A percentile compares a stretch with the other conserved stretches of the same genome.
Evolutionary conservation across 92 coral and sea anemone species (phyloP).

Genomic region (Palythoa heliodiscus): DNA sequence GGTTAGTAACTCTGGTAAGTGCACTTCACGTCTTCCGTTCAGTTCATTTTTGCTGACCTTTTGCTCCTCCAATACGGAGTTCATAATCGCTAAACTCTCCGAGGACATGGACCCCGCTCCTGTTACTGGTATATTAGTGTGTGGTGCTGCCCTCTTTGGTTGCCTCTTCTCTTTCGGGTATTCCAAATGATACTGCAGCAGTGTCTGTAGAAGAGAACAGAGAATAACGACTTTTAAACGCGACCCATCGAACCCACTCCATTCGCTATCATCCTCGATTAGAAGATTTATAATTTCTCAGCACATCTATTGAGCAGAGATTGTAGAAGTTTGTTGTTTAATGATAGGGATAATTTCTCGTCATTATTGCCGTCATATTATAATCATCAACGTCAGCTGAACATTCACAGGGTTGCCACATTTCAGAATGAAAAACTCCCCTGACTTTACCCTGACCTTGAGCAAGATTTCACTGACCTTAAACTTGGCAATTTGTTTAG

Average conservation of each 20-base stretch:
- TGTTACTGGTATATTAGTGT: conserved; percentile 12
- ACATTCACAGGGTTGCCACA: no score
- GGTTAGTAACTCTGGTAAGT: no score
- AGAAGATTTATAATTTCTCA: no score
- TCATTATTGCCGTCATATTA: no score
- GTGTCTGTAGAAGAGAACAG: not conserved
- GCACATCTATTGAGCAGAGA: no score
- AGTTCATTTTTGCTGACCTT: conserved; percentile 55
- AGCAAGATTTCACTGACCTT: no score
- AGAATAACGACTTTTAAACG: not conserved
- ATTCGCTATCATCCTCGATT: not conserved
- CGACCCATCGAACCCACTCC: not conserved
- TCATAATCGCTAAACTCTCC: conserved; percentile 75
- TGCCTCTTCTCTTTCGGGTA: conserved; percentile 30
- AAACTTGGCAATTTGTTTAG: no score
- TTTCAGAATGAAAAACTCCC: no score
- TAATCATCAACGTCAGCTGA: no score
- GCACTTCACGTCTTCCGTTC: not conserved
- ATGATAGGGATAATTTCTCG: no score
- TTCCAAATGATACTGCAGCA: conserved; percentile 26
- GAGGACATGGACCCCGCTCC: conserved; percentile 51
- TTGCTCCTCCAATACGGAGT: conserved; percentile 77
- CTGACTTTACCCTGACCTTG: no score
- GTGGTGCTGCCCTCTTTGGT: conserved; percentile 38
- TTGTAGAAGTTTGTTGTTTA: no score